phyloP scores from a whole-genome alignment of 2,113 vertebrate genomes.

The Tautogolabrus adspersus region DNA sequence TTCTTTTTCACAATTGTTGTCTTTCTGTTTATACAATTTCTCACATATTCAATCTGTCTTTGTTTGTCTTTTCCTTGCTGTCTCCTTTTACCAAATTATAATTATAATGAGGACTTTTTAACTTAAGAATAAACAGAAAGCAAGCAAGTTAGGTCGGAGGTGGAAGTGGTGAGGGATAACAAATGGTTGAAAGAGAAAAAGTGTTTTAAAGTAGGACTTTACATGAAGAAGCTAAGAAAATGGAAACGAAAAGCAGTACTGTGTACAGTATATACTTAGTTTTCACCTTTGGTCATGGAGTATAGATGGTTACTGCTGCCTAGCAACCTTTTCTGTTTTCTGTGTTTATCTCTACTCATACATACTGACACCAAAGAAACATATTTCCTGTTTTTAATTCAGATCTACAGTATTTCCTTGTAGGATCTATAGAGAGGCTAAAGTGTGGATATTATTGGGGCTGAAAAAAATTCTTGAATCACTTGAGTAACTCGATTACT shows the following conservation, averaged over 20 bases:
- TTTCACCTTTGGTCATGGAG: no score
- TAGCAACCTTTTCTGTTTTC: slow-evolving; percentile 40
- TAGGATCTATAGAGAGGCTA: no score
- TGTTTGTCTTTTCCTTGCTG: background rate
- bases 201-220: background rate
- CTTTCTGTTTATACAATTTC: background rate
- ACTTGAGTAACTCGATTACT: no score
- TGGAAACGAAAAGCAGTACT: background rate
- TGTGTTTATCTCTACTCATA: background rate
- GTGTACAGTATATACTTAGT: background rate
- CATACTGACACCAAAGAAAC: background rate
- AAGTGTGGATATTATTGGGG: no score
- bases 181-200: background rate
- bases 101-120: background rate
- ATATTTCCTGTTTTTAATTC: background rate
- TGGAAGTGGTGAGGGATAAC: background rate
- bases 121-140: background rate
- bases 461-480: no score
- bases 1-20: slow-evolving; percentile 5
- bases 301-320: slow-evolving; percentile 55
- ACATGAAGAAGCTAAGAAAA: background rate
- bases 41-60: slow-evolving; percentile 7
- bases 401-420: no score
- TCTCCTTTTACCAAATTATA: background rate
- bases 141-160: background rate